Conservation (phyloP, 2,797 vertebrate genomes). For the Diplodus puntazzo region DNA sequence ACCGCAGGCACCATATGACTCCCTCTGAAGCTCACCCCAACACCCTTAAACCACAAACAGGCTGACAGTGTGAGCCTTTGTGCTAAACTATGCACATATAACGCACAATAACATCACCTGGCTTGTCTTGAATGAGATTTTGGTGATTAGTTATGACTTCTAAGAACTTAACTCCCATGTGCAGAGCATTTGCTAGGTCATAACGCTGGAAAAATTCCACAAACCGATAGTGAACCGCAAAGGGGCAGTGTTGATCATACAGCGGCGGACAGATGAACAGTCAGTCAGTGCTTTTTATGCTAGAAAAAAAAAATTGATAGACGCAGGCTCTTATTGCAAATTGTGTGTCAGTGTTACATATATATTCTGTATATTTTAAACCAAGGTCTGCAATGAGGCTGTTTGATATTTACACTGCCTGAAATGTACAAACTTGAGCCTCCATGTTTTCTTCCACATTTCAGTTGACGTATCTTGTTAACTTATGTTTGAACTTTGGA, state of each 20-base stretch:
- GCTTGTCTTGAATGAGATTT: not conserved
- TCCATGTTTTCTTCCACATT: no score
- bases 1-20: slow-evolving; percentile 68
- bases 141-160: slow-evolving; percentile 3
- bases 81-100: slow-evolving; percentile 3
- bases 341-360: not conserved
- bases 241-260: no score
- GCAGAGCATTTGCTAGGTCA: not conserved
- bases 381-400: not conserved
- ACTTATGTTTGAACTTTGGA: not conserved
- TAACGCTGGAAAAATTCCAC: not conserved
- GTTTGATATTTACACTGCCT: not conserved
- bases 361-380: not conserved
- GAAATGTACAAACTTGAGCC: not conserved
- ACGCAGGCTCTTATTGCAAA: not conserved
- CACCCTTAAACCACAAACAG: slow-evolving; percentile 40
- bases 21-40: slow-evolving; percentile 50
- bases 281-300: no score
- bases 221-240: no score
- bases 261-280: no score
- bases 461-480: no score
- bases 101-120: slow-evolving; percentile 16
- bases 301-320: no score
- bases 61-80: slow-evolving; percentile 23
- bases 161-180: not conserved